Conservation (phyloP, 2,888 invertebrate species). For the Drosophila colorata region DNA sequence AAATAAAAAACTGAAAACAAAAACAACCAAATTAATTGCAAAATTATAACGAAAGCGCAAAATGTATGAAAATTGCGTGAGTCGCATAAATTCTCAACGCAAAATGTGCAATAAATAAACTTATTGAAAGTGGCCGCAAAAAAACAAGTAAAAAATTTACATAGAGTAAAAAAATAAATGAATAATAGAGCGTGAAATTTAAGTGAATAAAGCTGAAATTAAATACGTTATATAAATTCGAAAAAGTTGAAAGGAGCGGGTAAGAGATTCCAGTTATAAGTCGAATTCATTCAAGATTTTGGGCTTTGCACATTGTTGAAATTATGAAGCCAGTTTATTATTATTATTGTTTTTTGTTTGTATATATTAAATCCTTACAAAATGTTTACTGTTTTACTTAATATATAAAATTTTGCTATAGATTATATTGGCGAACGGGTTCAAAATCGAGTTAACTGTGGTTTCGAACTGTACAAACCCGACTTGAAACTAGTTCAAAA, state of each 20-base stretch:
- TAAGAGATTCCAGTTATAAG: slow-evolving; percentile 14
- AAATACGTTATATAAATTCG: slow-evolving; percentile 27
- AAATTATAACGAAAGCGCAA: slow-evolving; percentile 56
- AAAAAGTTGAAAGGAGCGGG: slow-evolving; percentile 11
- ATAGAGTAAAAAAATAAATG: slow-evolving; percentile 19
- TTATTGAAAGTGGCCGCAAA: slow-evolving; percentile 32
- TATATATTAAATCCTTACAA: not conserved
- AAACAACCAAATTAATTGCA: slow-evolving; percentile 51
- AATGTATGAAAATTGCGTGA: slow-evolving; percentile 67
- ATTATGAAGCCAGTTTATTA: not conserved
- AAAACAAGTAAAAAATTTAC: slow-evolving; percentile 8
- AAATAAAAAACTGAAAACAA: slow-evolving; percentile 15
- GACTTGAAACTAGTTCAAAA: no score
- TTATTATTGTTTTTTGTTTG: not conserved
- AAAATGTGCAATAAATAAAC: slow-evolving; percentile 55
- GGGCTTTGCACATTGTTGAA: not conserved
- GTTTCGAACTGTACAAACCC: no score
- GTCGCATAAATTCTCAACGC: slow-evolving; percentile 68
- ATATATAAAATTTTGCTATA: no score
- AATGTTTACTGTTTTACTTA: no score
- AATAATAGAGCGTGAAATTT: slow-evolving; percentile 35
- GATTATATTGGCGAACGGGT: no score
- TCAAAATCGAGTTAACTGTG: no score
- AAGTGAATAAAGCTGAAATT: slow-evolving; percentile 16
- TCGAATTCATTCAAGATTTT: slow-evolving; percentile 14